These are phyloP conservation scores for Microchrysa polita DNA, from an alignment of 2,888 invertebrate species.

Conservation along the genomic window DNA sequence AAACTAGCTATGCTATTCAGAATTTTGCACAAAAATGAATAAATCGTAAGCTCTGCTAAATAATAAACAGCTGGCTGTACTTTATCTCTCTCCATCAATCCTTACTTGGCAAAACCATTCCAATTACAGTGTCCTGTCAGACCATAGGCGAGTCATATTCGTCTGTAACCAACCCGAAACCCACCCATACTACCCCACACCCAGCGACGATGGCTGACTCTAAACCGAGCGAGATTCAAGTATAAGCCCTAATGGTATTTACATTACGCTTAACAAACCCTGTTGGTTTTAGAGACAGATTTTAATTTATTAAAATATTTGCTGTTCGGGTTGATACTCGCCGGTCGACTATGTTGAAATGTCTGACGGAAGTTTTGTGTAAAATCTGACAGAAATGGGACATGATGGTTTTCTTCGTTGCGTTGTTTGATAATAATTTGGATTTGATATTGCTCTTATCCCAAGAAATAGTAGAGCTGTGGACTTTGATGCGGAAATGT, in stretches of 20 bases:
- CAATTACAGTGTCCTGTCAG: too few species aligned
- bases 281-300: slow-evolving; percentile 52
- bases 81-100: too few species aligned
- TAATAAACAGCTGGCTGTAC: too few species aligned
- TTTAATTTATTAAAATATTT: slow-evolving; percentile 55
- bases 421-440: background rate
- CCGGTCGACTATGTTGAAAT: background rate
- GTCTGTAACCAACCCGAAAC: background rate
- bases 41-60: too few species aligned
- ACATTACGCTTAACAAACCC: slow-evolving; percentile 50
- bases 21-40: too few species aligned
- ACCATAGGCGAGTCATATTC: background rate
- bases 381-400: background rate
- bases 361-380: too few species aligned
- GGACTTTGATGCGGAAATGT: background rate
- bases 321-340: slow-evolving; percentile 43
- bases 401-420: background rate
- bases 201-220: slow-evolving; percentile 41
- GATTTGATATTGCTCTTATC: background rate
- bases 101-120: too few species aligned
- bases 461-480: background rate
- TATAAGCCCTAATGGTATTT: slow-evolving; percentile 53
- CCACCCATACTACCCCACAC: background rate
- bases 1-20: too few species aligned
- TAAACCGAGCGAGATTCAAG: background rate